phyloP scores from a whole-genome alignment of 2,797 vertebrate genomes.

The Tenualosa ilisha region DNA sequence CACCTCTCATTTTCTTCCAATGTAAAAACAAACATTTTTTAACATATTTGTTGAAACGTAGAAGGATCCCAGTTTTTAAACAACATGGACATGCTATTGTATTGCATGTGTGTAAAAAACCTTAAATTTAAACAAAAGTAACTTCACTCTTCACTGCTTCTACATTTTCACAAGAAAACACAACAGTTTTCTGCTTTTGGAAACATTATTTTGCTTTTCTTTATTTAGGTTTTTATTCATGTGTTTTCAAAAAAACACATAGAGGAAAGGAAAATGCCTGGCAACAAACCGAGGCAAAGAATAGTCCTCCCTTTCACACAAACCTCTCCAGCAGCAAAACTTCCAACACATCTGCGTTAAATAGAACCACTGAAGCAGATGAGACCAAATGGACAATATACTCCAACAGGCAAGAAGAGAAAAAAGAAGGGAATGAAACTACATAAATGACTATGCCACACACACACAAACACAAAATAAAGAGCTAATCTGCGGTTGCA shows the following conservation, averaged over 20 bases:
- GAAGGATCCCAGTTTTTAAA: neutral
- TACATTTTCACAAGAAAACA: neutral
- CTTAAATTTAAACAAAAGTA: neutral
- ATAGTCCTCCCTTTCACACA: slow-evolving; percentile 43
- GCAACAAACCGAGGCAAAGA: slow-evolving; percentile 36
- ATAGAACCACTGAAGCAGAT: slow-evolving; percentile 38
- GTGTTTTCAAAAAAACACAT: neutral
- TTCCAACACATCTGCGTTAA: slow-evolving; percentile 50
- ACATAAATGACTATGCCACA: slow-evolving; percentile 32
- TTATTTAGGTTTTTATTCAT: slow-evolving; percentile 6
- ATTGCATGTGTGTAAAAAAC: neutral
- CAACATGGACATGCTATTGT: neutral
- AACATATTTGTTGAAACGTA: neutral
- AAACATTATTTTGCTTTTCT: neutral
- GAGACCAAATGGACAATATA: slow-evolving; percentile 44
- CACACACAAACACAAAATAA: slow-evolving; percentile 33
- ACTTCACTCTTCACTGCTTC: too few species aligned
- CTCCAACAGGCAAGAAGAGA: slow-evolving; percentile 40
- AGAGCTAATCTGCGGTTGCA: slow-evolving; percentile 24
- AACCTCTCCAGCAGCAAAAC: slow-evolving; percentile 32
- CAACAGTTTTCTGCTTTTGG: neutral
- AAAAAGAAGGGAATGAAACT: slow-evolving; percentile 30
- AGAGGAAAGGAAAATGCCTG: slow-evolving; percentile 39
- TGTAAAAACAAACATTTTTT: neutral
- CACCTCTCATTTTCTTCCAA: neutral